Evolutionary conservation across 2,113 vertebrate genomes (phyloP).

Genomic region (Sapajus apella): DNA sequence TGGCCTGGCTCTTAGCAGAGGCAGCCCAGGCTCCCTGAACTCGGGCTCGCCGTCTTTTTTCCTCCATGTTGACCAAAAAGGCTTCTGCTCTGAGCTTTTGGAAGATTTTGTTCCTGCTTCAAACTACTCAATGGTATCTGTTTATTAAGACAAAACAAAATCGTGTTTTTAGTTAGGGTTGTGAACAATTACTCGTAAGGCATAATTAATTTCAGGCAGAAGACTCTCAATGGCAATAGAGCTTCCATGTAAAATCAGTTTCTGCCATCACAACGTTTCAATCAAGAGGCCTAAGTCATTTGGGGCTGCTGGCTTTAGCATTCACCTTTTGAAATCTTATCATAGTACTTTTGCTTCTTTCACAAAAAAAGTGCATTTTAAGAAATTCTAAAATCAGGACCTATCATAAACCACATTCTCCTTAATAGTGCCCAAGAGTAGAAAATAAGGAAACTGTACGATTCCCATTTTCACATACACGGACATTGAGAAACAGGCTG

Average conservation of each 20-base stretch:
- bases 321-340: not conserved
- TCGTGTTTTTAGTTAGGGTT: not conserved
- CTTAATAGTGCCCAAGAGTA: not conserved
- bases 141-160: not conserved
- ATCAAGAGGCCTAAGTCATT: not conserved
- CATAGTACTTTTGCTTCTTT: not conserved
- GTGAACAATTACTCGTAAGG: not conserved
- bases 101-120: constrained; percentile 31
- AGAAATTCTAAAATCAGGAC: not conserved
- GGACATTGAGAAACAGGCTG: not conserved
- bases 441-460: not conserved
- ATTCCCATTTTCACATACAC: not conserved
- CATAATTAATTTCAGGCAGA: not conserved
- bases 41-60: constrained; percentile 89
- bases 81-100: not conserved
- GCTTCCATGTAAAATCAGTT: not conserved
- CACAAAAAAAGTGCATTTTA: not conserved
- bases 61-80: constrained; percentile 85
- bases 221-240: not conserved
- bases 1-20: constrained; percentile 71
- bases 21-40: constrained; percentile 96
- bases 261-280: not conserved
- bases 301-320: not conserved
- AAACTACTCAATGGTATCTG: constrained; percentile 28
- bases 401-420: not conserved